phyloP scores from a whole-genome alignment of 2,888 invertebrate species.

The Nomada ferruginata region DNA sequence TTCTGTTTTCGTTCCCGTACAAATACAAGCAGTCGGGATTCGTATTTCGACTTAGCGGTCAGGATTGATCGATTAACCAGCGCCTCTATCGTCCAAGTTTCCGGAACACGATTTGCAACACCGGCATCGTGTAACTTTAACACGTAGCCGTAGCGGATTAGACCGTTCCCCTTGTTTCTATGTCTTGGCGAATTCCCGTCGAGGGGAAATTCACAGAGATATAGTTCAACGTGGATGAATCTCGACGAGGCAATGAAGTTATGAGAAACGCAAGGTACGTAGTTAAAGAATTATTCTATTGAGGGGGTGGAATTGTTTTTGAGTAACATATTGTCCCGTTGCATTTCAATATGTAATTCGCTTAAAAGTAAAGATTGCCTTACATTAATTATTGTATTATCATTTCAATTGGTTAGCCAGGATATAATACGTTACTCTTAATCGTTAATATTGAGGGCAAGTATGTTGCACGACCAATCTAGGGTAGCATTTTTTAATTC shows the following conservation, averaged over 20 bases:
- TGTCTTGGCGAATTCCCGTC: neutral
- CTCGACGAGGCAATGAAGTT: no score
- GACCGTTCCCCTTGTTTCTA: neutral
- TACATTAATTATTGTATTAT: no score
- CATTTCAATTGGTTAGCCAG: no score
- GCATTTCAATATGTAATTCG: no score
- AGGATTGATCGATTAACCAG: conserved; percentile 60
- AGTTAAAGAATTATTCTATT: no score
- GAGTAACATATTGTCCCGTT: no score
- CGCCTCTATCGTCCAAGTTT: conserved; percentile 47
- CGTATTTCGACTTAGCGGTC: conserved; percentile 49
- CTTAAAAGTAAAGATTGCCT: no score
- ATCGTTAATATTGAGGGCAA: no score
- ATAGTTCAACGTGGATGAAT: neutral
- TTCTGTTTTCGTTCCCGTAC: conserved; percentile 34
- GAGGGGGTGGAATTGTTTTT: no score
- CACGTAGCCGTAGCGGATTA: conserved; percentile 21
- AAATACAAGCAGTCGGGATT: conserved; percentile 17
- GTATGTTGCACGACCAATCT: no score
- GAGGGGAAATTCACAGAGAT: neutral
- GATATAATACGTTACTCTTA: no score
- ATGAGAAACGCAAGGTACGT: neutral
- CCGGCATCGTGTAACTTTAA: conserved; percentile 58
- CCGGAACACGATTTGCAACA: conserved; percentile 48
- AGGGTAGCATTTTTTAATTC: no score